Conservation (phyloP, 2,888 invertebrate species). For the Apocheima hispidaria region DNA sequence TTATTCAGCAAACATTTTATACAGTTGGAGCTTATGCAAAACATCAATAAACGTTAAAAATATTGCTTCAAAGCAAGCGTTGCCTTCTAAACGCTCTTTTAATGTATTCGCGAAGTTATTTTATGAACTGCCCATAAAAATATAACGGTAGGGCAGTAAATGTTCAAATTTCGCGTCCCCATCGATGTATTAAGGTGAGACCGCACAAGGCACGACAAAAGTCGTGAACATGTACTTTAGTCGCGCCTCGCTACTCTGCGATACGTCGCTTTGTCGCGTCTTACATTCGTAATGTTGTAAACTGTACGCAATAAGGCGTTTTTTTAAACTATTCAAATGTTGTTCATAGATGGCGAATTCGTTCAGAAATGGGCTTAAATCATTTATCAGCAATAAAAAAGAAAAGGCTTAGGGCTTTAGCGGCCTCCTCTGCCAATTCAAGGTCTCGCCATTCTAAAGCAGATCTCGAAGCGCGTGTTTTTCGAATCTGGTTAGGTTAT, state of each 20-base stretch:
- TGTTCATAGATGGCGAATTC: too few species aligned
- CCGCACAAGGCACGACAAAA: neutral
- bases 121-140: conserved; percentile 82
- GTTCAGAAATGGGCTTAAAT: too few species aligned
- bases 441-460: too few species aligned
- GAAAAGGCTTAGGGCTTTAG: too few species aligned
- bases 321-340: too few species aligned
- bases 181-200: conserved; percentile 66
- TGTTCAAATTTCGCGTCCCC: conserved; percentile 71
- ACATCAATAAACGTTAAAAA: conserved; percentile 78
- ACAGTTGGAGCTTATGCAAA: conserved; percentile 69
- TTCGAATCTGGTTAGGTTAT: too few species aligned
- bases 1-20: conserved; percentile 54
- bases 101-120: conserved; percentile 80
- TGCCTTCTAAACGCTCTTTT: conserved; percentile 65
- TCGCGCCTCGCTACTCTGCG: neutral
- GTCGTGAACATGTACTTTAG: neutral
- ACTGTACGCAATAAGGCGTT: too few species aligned
- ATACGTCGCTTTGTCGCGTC: too few species aligned
- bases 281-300: too few species aligned
- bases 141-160: conserved; percentile 74
- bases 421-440: too few species aligned
- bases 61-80: conserved; percentile 71
- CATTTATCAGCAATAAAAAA: too few species aligned
- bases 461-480: too few species aligned